Evolutionary conservation across 2,888 invertebrate genomes (phyloP).

Genomic region (Busseola fusca): DNA sequence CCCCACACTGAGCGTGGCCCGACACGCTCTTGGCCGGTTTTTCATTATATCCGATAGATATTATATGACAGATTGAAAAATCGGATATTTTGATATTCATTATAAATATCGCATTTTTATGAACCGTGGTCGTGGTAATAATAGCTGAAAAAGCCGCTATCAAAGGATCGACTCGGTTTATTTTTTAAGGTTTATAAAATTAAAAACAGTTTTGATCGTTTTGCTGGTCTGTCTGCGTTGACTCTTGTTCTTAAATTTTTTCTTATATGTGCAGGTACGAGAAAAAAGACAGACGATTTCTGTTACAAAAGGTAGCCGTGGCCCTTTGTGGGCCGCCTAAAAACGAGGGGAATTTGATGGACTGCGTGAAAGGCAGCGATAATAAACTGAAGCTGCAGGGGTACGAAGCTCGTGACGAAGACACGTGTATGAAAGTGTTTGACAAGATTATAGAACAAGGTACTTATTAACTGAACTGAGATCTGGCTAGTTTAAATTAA

Average conservation of each 20-base stretch:
- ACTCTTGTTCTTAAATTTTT: background rate
- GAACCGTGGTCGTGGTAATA: too few species aligned
- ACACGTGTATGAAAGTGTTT: conserved; percentile 62
- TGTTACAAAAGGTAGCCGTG: conserved; percentile 66
- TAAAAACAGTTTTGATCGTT: too few species aligned
- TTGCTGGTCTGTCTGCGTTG: too few species aligned
- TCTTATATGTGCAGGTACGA: conserved; percentile 50
- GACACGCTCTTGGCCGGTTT: too few species aligned
- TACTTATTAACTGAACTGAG: conserved; percentile 4
- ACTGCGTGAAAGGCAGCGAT: conserved; percentile 18
- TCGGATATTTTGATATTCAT: too few species aligned
- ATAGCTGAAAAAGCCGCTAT: too few species aligned
- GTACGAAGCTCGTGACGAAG: conserved; percentile 63
- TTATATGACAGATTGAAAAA: too few species aligned
- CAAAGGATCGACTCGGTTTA: too few species aligned
- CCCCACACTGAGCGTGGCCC: too few species aligned
- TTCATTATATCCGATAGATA: too few species aligned
- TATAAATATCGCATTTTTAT: too few species aligned
- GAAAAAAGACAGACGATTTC: conserved; percentile 61
- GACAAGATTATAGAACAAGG: conserved; percentile 66
- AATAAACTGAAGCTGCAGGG: conserved; percentile 59
- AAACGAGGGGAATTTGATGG: conserved; percentile 57
- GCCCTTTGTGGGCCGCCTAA: conserved; percentile 66
- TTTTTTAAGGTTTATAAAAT: too few species aligned
- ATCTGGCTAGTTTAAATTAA: background rate